Conservation (phyloP, 2,888 invertebrate species). For the Amblyjoppa proteus region DNA sequence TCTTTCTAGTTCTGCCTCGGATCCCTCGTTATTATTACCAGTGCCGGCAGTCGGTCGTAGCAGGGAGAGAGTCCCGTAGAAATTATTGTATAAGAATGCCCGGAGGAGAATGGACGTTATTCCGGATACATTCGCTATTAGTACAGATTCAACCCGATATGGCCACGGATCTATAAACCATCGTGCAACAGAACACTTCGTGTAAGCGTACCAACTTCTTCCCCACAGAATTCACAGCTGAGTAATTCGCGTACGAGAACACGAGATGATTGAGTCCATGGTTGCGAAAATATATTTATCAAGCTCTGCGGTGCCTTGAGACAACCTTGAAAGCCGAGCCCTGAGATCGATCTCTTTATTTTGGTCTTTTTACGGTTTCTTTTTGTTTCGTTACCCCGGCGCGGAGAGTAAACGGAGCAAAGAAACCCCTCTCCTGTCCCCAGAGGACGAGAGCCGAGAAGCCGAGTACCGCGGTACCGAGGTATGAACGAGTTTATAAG, state of each 20-base stretch:
- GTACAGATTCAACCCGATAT: constrained; percentile 58
- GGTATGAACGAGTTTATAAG: constrained; percentile 21
- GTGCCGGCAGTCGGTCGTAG: constrained; percentile 45
- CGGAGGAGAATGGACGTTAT: constrained; percentile 62
- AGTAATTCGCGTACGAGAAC: constrained; percentile 2
- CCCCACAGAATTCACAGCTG: neutral
- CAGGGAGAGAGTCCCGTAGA: constrained; percentile 36
- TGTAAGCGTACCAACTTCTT: neutral
- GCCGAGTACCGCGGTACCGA: neutral
- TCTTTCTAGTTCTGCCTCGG: constrained; percentile 23
- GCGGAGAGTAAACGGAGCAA: constrained; percentile 10
- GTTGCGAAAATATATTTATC: constrained; percentile 19
- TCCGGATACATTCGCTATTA: constrained; percentile 63
- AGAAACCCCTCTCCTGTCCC: neutral
- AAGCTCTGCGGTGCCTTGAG: neutral
- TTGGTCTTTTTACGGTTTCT: neutral
- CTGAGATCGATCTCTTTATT: constrained; percentile 23
- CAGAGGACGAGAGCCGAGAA: constrained; percentile 14
- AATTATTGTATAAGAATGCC: constrained; percentile 42
- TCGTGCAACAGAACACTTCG: constrained; percentile 13
- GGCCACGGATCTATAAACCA: constrained; percentile 54
- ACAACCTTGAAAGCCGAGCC: neutral
- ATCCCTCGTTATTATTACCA: constrained; percentile 31
- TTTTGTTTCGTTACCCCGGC: neutral
- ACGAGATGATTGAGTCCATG: constrained; percentile 12